Conservation (phyloP, 2,888 invertebrate species). For the Luperina testacea region DNA sequence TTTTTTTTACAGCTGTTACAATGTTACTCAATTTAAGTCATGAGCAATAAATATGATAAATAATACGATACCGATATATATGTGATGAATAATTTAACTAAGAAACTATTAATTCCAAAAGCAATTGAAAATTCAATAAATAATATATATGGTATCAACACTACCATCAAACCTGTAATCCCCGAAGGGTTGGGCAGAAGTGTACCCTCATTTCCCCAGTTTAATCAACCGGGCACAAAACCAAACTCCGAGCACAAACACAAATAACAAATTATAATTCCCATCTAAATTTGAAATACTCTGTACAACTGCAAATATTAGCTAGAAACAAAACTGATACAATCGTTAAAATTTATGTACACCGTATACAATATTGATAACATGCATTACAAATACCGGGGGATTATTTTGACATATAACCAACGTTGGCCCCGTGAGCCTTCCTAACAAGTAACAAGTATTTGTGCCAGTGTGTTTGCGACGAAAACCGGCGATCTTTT, state of each 20-base stretch:
- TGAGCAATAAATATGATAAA: background rate
- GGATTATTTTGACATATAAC: constrained; percentile 55
- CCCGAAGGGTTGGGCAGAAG: background rate
- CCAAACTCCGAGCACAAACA: background rate
- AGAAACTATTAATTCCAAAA: background rate
- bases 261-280: background rate
- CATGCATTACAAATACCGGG: constrained; percentile 47
- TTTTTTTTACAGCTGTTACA: background rate
- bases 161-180: background rate
- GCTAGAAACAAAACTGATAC: constrained; percentile 14
- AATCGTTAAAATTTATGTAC: constrained; percentile 35
- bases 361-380: constrained; percentile 51
- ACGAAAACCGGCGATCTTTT: constrained; percentile 43
- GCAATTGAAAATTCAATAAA: background rate
- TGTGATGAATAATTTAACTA: too few species aligned
- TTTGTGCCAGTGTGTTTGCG: constrained; percentile 63
- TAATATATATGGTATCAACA: background rate
- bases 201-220: background rate
- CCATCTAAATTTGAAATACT: constrained; percentile 7
- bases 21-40: background rate
- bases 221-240: background rate
- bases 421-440: constrained; percentile 28
- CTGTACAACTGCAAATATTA: constrained; percentile 12
- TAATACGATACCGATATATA: too few species aligned
- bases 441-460: constrained; percentile 66